Evolutionary conservation across 2,797 vertebrate species (phyloP), one percentile per base, ranked within the genome.

Genomic region (Brachyalestes nurse): DNA sequence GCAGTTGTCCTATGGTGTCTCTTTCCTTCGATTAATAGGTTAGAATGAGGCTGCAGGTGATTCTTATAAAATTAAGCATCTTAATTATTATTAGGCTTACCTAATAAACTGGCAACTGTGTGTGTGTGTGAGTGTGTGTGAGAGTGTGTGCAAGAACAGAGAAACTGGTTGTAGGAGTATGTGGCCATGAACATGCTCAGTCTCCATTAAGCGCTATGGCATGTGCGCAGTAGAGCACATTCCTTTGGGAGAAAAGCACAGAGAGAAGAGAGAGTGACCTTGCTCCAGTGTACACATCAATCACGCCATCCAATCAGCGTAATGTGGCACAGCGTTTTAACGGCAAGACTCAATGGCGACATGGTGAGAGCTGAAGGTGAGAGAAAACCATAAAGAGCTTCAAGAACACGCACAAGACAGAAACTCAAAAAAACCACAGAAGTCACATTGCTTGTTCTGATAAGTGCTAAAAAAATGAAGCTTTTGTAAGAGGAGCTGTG

Each of bases 281-380:
- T 77, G 67, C 75, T 65, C 51, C 53, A 66, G 61, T 65, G 47
- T 47, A 62, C 23, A 55, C 19, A 77, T 77, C 70, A 67, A 67
- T 73, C 74, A 76, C 7, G 58, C 47, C 45, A 45, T 71, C 57
- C 74, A 77, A 81, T 77, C 74, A 82, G 58, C 19, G 74, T 77
- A 72, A 77, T 81, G 80, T n/a, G 14, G 28, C 53, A 12, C 51
- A 49, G 16, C 40, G 6, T 23, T 57, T 60, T 21, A 64, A 57
- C 28, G 61, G 58, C 42, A 17, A 19, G 25, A 40, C 75, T 58
- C 51, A 6, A 12, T 10, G 45, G 66, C 7, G 25, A 34, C 14
- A 40, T 58, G 53, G 51, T 40, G 53, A 58, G 53, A 14, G 21
- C 42, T 58, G 49, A 71, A 67, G 55, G 70, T 78, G 70, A 74